These are phyloP conservation scores for Mus pahari DNA, from an alignment of 2,113 vertebrate genomes.

Conservation along the genomic window DNA sequence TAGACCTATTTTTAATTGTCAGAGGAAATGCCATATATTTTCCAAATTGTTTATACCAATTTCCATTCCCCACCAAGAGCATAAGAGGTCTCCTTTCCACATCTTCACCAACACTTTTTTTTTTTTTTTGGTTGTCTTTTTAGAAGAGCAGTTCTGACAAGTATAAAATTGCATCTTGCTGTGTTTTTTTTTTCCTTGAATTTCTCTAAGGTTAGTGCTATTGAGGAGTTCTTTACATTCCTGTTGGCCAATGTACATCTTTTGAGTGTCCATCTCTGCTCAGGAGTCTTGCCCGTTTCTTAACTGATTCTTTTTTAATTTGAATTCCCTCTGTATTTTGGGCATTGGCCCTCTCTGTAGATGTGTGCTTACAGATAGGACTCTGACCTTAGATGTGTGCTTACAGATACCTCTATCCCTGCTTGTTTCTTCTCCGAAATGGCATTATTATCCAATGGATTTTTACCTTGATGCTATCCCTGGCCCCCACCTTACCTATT, in stretches of 20 bases:
- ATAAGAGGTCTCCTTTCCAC: not conserved
- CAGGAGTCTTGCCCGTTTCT: not conserved
- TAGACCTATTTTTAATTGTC: slow-evolving; percentile 4
- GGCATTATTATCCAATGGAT: not conserved
- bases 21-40: not conserved
- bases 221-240: not conserved
- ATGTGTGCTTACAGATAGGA: not conserved
- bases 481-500: not conserved
- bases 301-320: not conserved
- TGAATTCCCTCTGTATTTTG: not conserved
- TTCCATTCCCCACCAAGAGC: not conserved
- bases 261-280: not conserved
- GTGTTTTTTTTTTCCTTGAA: not conserved
- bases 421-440: not conserved
- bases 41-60: not conserved
- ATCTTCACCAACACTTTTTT: not conserved
- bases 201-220: not conserved
- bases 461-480: not conserved
- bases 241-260: not conserved
- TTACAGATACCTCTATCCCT: too few species aligned
- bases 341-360: too few species aligned
- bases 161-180: not conserved
- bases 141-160: not conserved
- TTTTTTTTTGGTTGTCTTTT: not conserved
- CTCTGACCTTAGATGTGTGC: not conserved